Evolutionary conservation across 2,797 vertebrate species (phyloP).

Genomic region (Muraenolepis orangiensis): DNA sequence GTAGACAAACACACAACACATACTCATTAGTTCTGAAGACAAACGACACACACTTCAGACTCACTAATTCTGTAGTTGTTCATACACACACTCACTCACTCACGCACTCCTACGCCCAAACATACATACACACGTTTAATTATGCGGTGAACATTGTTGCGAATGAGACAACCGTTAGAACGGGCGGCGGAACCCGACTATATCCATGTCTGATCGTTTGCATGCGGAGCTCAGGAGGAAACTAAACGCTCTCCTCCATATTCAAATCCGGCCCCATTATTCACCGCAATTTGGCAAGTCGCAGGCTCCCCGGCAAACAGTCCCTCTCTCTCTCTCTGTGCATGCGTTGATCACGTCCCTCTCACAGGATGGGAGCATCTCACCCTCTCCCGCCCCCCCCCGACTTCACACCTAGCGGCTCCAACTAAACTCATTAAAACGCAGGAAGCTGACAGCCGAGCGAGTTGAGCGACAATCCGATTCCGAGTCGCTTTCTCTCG

Average conservation of each 20-base stretch:
- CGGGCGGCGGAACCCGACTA: too few species aligned
- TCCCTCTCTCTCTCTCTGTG: slow-evolving; percentile 7
- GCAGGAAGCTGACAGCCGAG: background rate
- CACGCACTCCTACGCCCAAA: too few species aligned
- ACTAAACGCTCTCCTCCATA: background rate
- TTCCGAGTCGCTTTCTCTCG: too few species aligned
- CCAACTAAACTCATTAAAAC: background rate
- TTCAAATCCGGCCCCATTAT: background rate
- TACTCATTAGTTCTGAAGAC: too few species aligned
- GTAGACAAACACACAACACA: too few species aligned
- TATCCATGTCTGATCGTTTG: background rate
- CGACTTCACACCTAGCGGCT: background rate
- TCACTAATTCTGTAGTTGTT: too few species aligned
- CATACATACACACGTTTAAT: too few species aligned
- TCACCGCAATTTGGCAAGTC: background rate
- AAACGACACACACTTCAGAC: too few species aligned
- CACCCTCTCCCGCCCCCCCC: background rate
- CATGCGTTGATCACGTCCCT: background rate
- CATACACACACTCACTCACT: too few species aligned
- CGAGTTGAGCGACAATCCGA: background rate
- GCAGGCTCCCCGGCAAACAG: slow-evolving; percentile 2
- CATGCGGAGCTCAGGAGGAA: background rate
- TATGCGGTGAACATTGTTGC: too few species aligned
- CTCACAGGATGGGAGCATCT: background rate
- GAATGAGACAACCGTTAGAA: background rate